Evolutionary conservation across 2,113 vertebrate genomes (phyloP).

Genomic region (Thymallus thymallus): DNA sequence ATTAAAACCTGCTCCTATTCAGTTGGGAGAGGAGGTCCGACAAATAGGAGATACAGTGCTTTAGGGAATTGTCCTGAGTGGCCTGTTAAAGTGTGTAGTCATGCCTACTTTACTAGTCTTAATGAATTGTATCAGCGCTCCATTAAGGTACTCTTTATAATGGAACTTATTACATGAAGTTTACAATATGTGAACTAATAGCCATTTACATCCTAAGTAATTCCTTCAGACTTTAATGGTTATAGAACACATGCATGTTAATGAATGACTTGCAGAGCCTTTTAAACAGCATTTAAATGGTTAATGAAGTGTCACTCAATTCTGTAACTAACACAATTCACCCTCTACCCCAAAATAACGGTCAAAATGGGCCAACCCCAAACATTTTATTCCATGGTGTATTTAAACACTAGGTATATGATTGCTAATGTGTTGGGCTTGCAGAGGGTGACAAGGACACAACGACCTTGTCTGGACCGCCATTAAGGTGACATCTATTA

Average conservation of each 20-base stretch:
- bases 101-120: neutral
- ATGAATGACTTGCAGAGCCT: slow-evolving; percentile 23
- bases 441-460: slow-evolving; percentile 26
- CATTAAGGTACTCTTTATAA: neutral
- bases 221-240: slow-evolving; percentile 23
- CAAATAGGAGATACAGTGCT: slow-evolving; percentile 35
- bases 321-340: neutral
- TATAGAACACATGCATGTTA: slow-evolving; percentile 34
- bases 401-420: slow-evolving; percentile 19
- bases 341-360: neutral
- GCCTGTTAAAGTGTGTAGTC: neutral
- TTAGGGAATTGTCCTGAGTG: slow-evolving; percentile 1
- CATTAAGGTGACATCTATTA: slow-evolving; percentile 68
- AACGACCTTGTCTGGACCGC: slow-evolving; percentile 18
- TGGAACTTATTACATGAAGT: slow-evolving; percentile 12
- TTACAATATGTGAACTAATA: slow-evolving; percentile 22
- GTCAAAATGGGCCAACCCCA: neutral
- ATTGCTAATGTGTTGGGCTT: slow-evolving; percentile 19
- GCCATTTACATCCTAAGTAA: slow-evolving; percentile 26
- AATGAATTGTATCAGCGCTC: slow-evolving; percentile 35
- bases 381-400: neutral
- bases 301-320: slow-evolving; percentile 10
- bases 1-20: slow-evolving; percentile 41
- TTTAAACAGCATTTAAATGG: neutral
- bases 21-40: slow-evolving; percentile 28